phyloP scores from a whole-genome alignment of 1,140 invertebrate genomes.

The Eubasilissa regina region DNA sequence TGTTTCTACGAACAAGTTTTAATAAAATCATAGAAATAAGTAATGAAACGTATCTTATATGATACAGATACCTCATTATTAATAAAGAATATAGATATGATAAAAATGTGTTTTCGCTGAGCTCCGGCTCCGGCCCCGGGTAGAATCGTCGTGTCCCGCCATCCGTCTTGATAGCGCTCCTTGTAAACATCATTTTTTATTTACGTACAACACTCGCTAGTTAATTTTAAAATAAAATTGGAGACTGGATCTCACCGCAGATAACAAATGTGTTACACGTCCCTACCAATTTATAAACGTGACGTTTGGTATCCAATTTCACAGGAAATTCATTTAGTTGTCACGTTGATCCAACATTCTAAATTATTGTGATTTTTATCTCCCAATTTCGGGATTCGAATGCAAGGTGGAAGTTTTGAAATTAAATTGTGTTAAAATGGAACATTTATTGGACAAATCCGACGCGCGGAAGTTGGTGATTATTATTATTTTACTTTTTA shows the following conservation, averaged over 20 bases:
- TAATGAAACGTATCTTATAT: too few species aligned
- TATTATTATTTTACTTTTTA: too few species aligned
- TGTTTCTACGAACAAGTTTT: too few species aligned
- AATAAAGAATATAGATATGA: not conserved
- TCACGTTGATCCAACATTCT: slow-evolving; percentile 33
- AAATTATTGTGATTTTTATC: slow-evolving; percentile 25
- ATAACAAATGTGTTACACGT: slow-evolving; percentile 35
- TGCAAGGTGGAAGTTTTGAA: not conserved
- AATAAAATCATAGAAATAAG: too few species aligned
- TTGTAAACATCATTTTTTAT: slow-evolving; percentile 43
- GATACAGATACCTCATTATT: too few species aligned
- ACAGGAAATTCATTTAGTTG: slow-evolving; percentile 45
- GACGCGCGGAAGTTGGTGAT: too few species aligned
- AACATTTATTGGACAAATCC: too few species aligned
- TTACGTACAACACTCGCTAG: slow-evolving; percentile 20
- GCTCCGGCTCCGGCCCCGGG: not conserved
- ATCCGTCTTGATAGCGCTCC: slow-evolving; percentile 38
- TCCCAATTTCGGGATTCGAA: not conserved
- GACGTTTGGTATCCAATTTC: slow-evolving; percentile 41
- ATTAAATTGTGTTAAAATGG: too few species aligned
- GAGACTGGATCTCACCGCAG: slow-evolving; percentile 15
- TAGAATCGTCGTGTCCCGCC: slow-evolving; percentile 11
- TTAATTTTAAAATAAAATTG: slow-evolving; percentile 33
- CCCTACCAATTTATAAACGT: slow-evolving; percentile 40
- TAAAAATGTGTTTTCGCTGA: not conserved